Conservation (phyloP, 2,888 invertebrate species). For the Pimpla rufipes region DNA sequence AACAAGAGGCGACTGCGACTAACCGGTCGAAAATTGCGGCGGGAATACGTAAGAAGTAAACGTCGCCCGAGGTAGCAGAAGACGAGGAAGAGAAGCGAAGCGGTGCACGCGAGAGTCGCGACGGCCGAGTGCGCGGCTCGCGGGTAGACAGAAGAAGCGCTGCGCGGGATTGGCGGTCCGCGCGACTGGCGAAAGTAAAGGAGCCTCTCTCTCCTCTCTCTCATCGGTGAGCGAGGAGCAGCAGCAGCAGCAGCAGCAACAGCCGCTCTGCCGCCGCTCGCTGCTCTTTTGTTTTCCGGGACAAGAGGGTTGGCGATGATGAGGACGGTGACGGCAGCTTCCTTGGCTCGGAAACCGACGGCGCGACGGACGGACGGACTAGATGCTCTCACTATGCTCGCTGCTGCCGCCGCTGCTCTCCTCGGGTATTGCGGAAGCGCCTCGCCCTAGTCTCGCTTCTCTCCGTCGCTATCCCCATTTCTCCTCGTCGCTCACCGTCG, state of each 20-base stretch:
- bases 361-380: constrained; percentile 64
- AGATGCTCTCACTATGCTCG: constrained; percentile 49
- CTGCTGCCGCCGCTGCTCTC: not conserved
- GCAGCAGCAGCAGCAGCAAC: not conserved
- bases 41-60: constrained; percentile 53
- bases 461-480: not conserved
- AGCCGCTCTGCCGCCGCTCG: constrained; percentile 32
- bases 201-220: too few species aligned
- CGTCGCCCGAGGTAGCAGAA: too few species aligned
- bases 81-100: constrained; percentile 55
- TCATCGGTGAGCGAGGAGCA: not conserved
- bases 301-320: constrained; percentile 76
- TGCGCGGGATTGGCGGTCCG: not conserved
- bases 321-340: constrained; percentile 64
- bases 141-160: not conserved
- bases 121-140: too few species aligned
- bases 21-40: constrained; percentile 61
- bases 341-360: constrained; percentile 75
- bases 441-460: constrained; percentile 29
- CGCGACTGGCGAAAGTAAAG: too few species aligned
- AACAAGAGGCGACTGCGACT: too few species aligned
- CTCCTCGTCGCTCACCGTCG: constrained; percentile 45
- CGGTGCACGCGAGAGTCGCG: too few species aligned
- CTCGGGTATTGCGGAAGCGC: constrained; percentile 66
- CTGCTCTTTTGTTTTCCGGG: constrained; percentile 82